phyloP scores from a whole-genome alignment of 2,113 vertebrate genomes.

The Bujurquina vittata region DNA sequence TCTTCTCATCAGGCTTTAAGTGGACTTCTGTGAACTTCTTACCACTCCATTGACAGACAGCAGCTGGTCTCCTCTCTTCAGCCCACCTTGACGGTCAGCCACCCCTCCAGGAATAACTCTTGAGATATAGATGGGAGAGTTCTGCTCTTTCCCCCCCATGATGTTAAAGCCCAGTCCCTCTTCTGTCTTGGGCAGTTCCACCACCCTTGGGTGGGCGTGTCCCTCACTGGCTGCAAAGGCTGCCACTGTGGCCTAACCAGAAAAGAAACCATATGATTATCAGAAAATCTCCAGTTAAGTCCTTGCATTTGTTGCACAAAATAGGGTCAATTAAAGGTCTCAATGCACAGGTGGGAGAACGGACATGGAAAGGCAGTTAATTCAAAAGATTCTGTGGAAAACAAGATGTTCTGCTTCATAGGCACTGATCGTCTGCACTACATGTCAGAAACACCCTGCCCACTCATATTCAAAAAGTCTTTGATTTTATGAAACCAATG shows the following conservation, averaged over 20 bases:
- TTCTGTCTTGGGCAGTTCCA: slow-evolving; percentile 92
- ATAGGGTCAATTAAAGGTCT: background rate
- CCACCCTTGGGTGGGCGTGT: slow-evolving; percentile 90
- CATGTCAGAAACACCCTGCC: too few species aligned
- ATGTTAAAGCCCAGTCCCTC: slow-evolving; percentile 94
- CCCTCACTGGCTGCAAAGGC: slow-evolving; percentile 93
- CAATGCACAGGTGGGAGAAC: background rate
- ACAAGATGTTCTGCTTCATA: background rate
- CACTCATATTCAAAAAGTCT: too few species aligned
- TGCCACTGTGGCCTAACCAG: slow-evolving; percentile 87
- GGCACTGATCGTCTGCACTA: too few species aligned
- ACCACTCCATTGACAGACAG: slow-evolving; percentile 94
- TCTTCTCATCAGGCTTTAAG: background rate
- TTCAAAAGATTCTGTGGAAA: background rate
- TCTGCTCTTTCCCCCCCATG: slow-evolving; percentile 95
- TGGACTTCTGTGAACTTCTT: slow-evolving; percentile 43
- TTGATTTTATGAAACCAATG: too few species aligned
- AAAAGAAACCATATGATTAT: background rate
- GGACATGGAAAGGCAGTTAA: background rate
- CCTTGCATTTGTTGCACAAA: background rate
- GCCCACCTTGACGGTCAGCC: slow-evolving; percentile 91
- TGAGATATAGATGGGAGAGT: slow-evolving; percentile 94
- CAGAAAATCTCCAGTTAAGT: background rate
- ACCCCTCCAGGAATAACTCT: slow-evolving; percentile 91
- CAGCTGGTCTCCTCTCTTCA: slow-evolving; percentile 92